Conservation (phyloP, 2,797 vertebrate species). For the Poeciliopsis gracilis region DNA sequence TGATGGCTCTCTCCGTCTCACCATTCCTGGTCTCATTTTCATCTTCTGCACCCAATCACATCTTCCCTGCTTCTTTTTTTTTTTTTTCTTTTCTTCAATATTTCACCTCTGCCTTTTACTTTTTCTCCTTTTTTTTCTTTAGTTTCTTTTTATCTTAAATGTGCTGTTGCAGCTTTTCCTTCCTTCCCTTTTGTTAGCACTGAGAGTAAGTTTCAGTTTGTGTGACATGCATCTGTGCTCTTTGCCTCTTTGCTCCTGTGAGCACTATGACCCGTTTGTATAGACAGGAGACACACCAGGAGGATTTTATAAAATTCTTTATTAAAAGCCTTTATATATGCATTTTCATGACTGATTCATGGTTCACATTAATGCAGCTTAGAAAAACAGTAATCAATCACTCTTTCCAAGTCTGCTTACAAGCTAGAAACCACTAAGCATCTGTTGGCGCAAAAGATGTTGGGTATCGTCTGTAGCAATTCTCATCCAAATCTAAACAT, state of each 20-base stretch:
- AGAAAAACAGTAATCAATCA: not conserved
- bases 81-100: slow-evolving; percentile 12
- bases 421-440: not conserved
- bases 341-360: not conserved
- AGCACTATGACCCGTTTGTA: slow-evolving; percentile 36
- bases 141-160: not conserved
- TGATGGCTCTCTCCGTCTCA: slow-evolving; percentile 29
- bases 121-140: not conserved
- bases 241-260: not conserved
- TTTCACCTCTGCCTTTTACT: slow-evolving; percentile 4
- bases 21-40: slow-evolving; percentile 29
- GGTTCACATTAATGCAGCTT: not conserved
- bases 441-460: not conserved
- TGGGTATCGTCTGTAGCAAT: not conserved
- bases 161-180: not conserved
- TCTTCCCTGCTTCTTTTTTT: slow-evolving; percentile 25
- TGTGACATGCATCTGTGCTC: not conserved
- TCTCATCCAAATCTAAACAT: not conserved
- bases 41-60: slow-evolving; percentile 14
- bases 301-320: not conserved
- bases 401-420: not conserved
- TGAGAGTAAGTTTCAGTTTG: not conserved
- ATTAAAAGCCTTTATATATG: not conserved
- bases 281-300: not conserved
- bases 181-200: slow-evolving; percentile 14